Base-by-base conservation (phyloP, 2,888 invertebrate genomes). In the Papilio demoleus region DNA sequence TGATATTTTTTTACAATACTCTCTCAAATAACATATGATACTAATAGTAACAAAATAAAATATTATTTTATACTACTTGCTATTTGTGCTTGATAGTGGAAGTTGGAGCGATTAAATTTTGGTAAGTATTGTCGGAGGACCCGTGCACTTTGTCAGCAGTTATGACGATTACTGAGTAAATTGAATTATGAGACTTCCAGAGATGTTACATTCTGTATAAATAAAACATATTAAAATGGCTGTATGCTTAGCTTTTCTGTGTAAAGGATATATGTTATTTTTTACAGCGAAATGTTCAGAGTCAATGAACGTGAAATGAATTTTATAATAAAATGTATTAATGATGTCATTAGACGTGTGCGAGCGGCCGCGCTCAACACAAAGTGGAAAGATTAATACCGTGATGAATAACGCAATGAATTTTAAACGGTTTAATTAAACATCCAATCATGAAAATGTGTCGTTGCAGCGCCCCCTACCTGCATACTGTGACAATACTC, bases 381-480 rank as follows among this genome's bases (percentile, higher is more conserved):
- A 56, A 31, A 56, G 53, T 56, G 53, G 53, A 56, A 56, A 56
- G 31, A 56, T 56, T 56, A 56, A 56, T 53, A 53, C 31, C 53
- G 31, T 53, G 53, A 56, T 56, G 53, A 31, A 56, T 56, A 56
- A 56, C 53, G 53, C 53, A 56, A 56, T 56, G 53, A 56, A 56
- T 56, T 56, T 56, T 31, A 56, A 56, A 56, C 53, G 53, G 53
- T 31, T 56, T 56, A 56, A 56, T 56, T 56, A 56, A 56, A 56
- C 53, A 56, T 56, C 31, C 53, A 56, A 56, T 56, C 53, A 56
- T 31, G 53, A 31, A 27, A 56, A 56, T 56, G 53, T 56, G 53
- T 56, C 53, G 53, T 31, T n/a, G 53, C 31, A n/a, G 31, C 53
- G 31, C 53, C n/a, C n/a, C n/a, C n/a, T 17, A 27, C 53, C 53